phyloP scores from a whole-genome alignment of 53 echinoderm and acorn worm genomes.

The Zoroaster sp. region DNA sequence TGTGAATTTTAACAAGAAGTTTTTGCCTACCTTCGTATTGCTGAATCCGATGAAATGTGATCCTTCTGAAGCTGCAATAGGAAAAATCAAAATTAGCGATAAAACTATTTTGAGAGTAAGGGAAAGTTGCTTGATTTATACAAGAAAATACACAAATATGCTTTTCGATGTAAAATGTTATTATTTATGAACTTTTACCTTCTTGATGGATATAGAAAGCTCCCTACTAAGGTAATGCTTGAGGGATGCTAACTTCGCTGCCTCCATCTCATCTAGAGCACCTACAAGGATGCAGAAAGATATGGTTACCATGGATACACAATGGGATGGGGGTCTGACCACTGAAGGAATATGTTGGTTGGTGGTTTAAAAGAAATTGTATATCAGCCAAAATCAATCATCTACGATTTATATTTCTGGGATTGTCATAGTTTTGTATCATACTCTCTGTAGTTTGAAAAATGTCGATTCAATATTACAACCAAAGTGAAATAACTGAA shows the following conservation, averaged over 20 bases:
- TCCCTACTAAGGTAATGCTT: conserved; percentile 81
- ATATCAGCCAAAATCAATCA: too few relatives aligned
- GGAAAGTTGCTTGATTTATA: neutral
- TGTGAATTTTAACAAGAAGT: too few relatives aligned
- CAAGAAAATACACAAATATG: neutral
- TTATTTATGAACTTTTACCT: too few relatives aligned
- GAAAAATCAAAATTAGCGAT: neutral
- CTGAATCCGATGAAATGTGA: conserved; percentile 88
- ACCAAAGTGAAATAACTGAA: too few relatives aligned
- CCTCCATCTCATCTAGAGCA: conserved; percentile 45
- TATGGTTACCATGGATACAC: neutral
- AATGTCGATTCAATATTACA: too few relatives aligned
- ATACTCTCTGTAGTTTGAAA: too few relatives aligned
- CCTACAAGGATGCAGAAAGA: neutral
- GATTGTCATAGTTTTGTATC: too few relatives aligned
- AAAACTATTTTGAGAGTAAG: neutral
- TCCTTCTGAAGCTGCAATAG: conserved; percentile 76
- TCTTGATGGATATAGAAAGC: conserved; percentile 82
- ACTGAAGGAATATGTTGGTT: too few relatives aligned
- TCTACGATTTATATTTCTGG: too few relatives aligned
- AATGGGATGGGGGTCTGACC: neutral
- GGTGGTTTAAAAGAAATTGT: too few relatives aligned
- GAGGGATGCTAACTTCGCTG: conserved; percentile 66
- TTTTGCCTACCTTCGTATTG: conserved; percentile 77
- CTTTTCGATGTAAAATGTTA: too few relatives aligned